Evolutionary conservation across 2,888 invertebrate genomes (phyloP), one percentile per base, ranked within the genome.

Genomic region (Odontomyia ornata): DNA sequence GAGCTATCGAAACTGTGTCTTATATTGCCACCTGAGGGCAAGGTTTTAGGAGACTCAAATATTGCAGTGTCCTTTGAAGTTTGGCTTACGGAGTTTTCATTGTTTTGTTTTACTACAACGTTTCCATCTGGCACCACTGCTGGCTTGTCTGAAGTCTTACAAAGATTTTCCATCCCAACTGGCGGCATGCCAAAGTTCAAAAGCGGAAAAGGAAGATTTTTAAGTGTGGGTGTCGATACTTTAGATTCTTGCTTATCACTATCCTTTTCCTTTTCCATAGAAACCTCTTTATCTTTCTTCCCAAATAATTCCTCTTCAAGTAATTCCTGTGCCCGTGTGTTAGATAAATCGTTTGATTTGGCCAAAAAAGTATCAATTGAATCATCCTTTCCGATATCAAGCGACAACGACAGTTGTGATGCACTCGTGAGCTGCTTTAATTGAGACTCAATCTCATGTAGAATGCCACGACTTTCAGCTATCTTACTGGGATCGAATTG

Each of bases 381-480:
- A 64, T 64, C 64, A 4, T 28, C 30, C 25, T 60, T 60, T 7
- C 5, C 23, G 9, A 21, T 25, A 30, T 46, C 69, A 47, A 69
- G 1, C 23, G 47, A 69, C 46, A 69, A 13, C 1, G 69, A 18
- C n/a, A 46, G 23, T 47, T 46, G 23, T 15, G 15, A 2, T 3
- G 43, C 36, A 21, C n/a, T 67, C 7, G 15, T 69, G 1, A 69
- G 46, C 15, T 69, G 25, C 18, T 69, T 69, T 23, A 69, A n/a
- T 47, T 69, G 69, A 9, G 69, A 69, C n/a, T 69, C 69, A 13
- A 69, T 23, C 23, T 69, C 25, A 13, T 47, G 46, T 1, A 69
- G 69, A 69, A 69, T 69, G 1, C 25, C 47, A 11, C 69, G 69
- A 69, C 69, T 69, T 69, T 69, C 47, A 46, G 27, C 47, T 23